Conservation (phyloP, 1,140 invertebrate species). For the Drosophila mojavensis region DNA sequence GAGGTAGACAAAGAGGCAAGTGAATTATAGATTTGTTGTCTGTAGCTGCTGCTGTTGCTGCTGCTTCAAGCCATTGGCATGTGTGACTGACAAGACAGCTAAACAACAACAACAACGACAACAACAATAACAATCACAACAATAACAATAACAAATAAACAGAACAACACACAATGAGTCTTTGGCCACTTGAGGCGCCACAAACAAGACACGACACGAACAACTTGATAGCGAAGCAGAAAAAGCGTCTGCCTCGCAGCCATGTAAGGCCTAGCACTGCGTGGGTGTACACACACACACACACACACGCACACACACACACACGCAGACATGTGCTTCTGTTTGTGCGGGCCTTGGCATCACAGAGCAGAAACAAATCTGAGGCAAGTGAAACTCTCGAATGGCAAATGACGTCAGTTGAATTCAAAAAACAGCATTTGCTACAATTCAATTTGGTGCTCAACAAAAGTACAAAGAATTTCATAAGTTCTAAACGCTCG, state of each 20-base stretch:
- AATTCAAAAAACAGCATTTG: slow-evolving; percentile 1
- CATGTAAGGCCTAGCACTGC: slow-evolving; percentile 25
- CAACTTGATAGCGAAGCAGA: slow-evolving; percentile 16
- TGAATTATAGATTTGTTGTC: slow-evolving; percentile 65
- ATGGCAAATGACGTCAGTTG: slow-evolving; percentile 35
- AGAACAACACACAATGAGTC: slow-evolving; percentile 60
- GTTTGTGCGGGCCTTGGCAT: no score
- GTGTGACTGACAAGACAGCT: slow-evolving; percentile 60
- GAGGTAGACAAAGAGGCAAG: slow-evolving; percentile 23
- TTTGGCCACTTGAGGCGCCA: slow-evolving; percentile 52
- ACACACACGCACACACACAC: no score
- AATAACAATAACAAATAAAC: slow-evolving; percentile 54
- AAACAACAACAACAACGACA: slow-evolving; percentile 28
- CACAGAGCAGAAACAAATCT: background rate
- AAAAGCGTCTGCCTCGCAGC: slow-evolving; percentile 28
- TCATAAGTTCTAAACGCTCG: background rate
- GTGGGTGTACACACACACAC: background rate
- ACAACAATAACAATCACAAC: slow-evolving; percentile 27
- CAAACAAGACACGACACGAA: slow-evolving; percentile 47
- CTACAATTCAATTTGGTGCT: slow-evolving; percentile 15
- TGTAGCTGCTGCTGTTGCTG: slow-evolving; percentile 27
- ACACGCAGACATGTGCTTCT: no score
- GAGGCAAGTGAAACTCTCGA: background rate
- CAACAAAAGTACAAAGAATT: slow-evolving; percentile 13
- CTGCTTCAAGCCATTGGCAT: slow-evolving; percentile 49